These are phyloP conservation scores for Corydoras sp. DNA, from an alignment of 2,113 vertebrate species.

Conservation along the genomic window DNA sequence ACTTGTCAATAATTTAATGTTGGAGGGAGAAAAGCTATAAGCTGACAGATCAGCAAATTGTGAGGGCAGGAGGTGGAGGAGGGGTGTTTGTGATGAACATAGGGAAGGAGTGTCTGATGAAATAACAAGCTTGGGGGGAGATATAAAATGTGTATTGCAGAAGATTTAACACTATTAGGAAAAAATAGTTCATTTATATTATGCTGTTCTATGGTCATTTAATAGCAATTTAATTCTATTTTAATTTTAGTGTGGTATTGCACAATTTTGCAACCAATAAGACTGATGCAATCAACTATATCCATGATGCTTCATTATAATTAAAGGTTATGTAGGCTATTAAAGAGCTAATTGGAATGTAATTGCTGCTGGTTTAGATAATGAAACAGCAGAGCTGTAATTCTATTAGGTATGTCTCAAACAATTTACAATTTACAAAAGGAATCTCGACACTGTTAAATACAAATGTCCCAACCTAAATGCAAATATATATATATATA, in stretches of 20 bases:
- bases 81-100: conserved; percentile 32
- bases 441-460: background rate
- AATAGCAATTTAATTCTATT: too few relatives aligned
- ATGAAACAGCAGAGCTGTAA: background rate
- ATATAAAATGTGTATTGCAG: conserved; percentile 1
- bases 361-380: background rate
- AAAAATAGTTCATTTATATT: background rate
- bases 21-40: conserved; percentile 48
- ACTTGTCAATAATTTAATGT: conserved; percentile 63
- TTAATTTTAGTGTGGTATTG: too few relatives aligned
- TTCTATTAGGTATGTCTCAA: background rate
- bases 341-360: background rate
- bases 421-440: too few relatives aligned
- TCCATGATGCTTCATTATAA: background rate
- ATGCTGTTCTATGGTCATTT: too few relatives aligned
- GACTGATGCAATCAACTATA: background rate
- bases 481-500: too few relatives aligned
- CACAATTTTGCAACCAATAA: too few relatives aligned
- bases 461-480: background rate
- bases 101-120: background rate
- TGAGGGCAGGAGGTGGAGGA: conserved; percentile 26
- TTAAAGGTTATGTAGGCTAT: background rate
- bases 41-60: conserved; percentile 39
- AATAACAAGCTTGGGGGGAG: background rate
- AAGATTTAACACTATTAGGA: background rate